Evolutionary conservation across 92 coral and sea anemone species (phyloP).

Genomic region (Porites cylindrica): DNA sequence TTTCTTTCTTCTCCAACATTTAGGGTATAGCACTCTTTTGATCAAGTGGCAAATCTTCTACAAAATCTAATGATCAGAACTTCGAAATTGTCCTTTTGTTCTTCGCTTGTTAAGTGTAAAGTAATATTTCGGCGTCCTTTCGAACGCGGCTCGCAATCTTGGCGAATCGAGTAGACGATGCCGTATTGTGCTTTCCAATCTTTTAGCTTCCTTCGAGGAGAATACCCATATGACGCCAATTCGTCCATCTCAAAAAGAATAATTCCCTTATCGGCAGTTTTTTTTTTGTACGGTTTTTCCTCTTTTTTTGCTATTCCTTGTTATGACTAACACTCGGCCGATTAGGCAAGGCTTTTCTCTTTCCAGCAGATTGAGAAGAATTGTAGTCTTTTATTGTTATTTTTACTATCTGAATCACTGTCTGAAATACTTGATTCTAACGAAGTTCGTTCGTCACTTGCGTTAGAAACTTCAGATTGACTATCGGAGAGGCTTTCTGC

Average conservation of each 20-base stretch:
- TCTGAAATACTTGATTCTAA: not conserved
- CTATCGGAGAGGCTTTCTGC: not conserved
- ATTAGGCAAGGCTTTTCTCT: not conserved
- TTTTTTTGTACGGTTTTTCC: not conserved
- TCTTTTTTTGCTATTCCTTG: not conserved
- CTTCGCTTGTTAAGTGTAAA: too few species aligned
- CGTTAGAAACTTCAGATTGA: not conserved
- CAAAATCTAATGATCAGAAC: conserved; percentile 47
- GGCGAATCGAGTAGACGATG: not conserved
- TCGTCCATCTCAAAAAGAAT: too few species aligned
- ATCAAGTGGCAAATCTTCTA: conserved; percentile 37
- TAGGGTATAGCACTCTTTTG: conserved; percentile 7
- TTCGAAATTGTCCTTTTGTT: conserved; percentile 27
- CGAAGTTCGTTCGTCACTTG: not conserved
- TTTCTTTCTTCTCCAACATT: conserved; percentile 27
- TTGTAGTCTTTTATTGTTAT: not conserved
- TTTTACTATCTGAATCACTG: not conserved
- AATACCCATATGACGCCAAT: conserved; percentile 1
- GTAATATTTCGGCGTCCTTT: too few species aligned
- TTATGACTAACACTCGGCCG: not conserved
- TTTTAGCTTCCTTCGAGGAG: conserved; percentile 3
- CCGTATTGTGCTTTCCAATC: conserved; percentile 1
- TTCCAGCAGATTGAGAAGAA: not conserved
- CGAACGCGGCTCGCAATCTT: conserved; percentile 9
- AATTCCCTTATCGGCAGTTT: not conserved